These are phyloP conservation scores for Galeopsomyia nigrocyanea DNA, from an alignment of 2,888 invertebrate species.

Conservation along the genomic window DNA sequence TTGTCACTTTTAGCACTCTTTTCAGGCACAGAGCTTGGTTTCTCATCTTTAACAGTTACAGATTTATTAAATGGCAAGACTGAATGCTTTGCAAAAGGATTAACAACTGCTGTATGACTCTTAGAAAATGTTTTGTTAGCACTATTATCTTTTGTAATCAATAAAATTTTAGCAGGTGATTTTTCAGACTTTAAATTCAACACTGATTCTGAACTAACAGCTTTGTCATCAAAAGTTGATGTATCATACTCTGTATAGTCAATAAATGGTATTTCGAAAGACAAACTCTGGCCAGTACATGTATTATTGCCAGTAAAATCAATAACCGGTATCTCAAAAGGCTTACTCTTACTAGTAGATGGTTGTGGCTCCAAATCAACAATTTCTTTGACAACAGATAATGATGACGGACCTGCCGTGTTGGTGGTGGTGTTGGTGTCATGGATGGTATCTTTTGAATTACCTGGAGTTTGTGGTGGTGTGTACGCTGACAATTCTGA, in stretches of 20 bases:
- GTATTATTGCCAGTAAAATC: conserved; percentile 11
- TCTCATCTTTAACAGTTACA: not conserved
- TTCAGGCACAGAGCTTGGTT: not conserved
- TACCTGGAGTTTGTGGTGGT: conserved; percentile 55
- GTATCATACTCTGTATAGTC: conserved; percentile 8
- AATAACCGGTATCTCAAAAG: not conserved
- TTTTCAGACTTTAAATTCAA: conserved; percentile 10
- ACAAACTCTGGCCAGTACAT: no score
- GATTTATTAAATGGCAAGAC: conserved; percentile 8
- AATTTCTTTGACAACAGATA: no score
- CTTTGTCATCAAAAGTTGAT: conserved; percentile 20
- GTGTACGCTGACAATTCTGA: conserved; percentile 53
- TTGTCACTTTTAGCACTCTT: not conserved
- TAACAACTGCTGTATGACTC: not conserved
- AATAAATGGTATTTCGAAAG: no score
- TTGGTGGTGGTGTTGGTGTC: no score
- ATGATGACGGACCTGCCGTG: no score
- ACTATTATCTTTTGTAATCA: not conserved
- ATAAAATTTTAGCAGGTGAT: conserved; percentile 1
- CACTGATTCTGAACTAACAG: conserved; percentile 16
- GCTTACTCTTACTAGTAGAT: no score
- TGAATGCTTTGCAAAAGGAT: conserved; percentile 1
- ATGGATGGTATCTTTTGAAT: no score
- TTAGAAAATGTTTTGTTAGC: not conserved
- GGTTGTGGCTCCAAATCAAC: no score